Base-by-base conservation (phyloP, 1,140 invertebrate genomes). In the Trichomalopsis sarcophagae region DNA sequence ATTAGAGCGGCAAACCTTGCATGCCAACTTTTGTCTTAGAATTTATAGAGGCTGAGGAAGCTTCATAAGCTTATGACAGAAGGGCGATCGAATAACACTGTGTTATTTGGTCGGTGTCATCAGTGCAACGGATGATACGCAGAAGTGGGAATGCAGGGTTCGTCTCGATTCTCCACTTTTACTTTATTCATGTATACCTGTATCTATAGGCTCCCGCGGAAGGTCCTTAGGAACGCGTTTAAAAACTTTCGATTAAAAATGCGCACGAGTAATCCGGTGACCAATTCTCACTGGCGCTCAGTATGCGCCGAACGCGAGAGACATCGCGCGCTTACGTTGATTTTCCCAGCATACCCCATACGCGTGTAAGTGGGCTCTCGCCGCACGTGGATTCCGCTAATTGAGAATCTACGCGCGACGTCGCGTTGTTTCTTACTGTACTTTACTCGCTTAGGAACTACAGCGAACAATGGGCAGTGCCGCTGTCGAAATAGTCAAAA, bases 341-440 rank as follows among this genome's bases (percentile, higher is more conserved):
- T 66, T 62, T 78, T 78, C 50, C 9, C 47, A 36, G 33, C 33
- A 78, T 78, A 50, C 74, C n/a, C 11, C 27, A 9, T 13, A 6
- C 5, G 7, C 21, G 30, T 27, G 23, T 69, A 69, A 69, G 23
- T 30, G 17, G 36, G 73, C 33, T 36, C 33, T 76, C 6, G 21
- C 21, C 33, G 62, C 36, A 44, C 68, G 23, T n/a, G 40, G 17
- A 73, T 47, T n/a, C 40, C 23, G 47, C 23, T 71, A n/a, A 62
- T 62, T 73, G 68, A n/a, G 68, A 81, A 81, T 71, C 80, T 44
- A 44, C 27, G 55, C 40, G 79, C 66, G 80, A 73, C 11, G n/a
- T 23, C 55, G 13, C 66, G 21, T 36, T 62, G 0, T 62, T 9
- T 62, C 55, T 62, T n/a, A 62, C 55, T 21, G 6, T 62, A 62